Conservation (phyloP, 92 coral and sea anemone genomes). For the Palythoa caribaeorum region DNA sequence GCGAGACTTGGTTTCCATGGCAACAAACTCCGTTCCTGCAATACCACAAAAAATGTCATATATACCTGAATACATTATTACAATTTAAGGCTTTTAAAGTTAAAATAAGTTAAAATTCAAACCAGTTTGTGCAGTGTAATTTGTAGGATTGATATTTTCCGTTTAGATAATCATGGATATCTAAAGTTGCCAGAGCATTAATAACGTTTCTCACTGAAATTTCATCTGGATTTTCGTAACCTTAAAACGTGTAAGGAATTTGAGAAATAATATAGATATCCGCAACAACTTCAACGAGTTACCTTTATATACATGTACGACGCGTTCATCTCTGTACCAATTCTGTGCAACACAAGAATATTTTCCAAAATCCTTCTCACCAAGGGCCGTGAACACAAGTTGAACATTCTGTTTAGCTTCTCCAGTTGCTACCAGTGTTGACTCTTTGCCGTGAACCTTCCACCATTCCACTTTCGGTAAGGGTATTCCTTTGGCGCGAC, state of each 20-base stretch:
- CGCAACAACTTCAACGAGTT: neutral
- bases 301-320: slow-evolving; percentile 18
- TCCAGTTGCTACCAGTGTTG: slow-evolving; percentile 16
- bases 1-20: neutral
- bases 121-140: no score
- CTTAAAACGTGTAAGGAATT: no score
- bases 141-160: no score
- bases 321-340: slow-evolving; percentile 35
- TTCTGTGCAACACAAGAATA: slow-evolving; percentile 78
- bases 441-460: slow-evolving; percentile 44
- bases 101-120: no score
- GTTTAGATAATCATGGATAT: neutral
- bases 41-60: neutral
- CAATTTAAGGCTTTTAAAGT: no score
- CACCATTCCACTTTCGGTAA: slow-evolving; percentile 72
- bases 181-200: neutral
- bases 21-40: neutral
- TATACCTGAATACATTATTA: no score
- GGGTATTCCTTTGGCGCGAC: slow-evolving; percentile 79
- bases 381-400: slow-evolving; percentile 42
- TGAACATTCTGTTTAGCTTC: slow-evolving; percentile 26
- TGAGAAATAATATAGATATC: neutral
- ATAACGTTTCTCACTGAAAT: no score
- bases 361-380: slow-evolving; percentile 59
- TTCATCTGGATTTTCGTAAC: no score